Evolutionary conservation across 2,888 invertebrate genomes (phyloP).

Genomic region (Phalera bucephala): DNA sequence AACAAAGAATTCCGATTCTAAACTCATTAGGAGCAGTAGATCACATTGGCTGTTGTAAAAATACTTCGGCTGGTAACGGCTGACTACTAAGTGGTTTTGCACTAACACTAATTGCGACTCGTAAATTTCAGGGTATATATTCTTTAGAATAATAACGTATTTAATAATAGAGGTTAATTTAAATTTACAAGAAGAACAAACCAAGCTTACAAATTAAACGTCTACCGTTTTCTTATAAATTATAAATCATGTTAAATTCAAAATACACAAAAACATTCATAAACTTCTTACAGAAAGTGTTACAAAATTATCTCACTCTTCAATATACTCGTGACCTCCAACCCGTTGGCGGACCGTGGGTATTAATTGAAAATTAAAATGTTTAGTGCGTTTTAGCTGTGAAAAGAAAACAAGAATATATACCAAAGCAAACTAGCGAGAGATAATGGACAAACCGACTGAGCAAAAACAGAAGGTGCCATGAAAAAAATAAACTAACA

Average conservation of each 20-base stretch:
- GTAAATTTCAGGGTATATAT: background rate
- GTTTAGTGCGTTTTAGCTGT: slow-evolving; percentile 28
- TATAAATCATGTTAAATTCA: too few relatives aligned
- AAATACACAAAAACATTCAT: too few relatives aligned
- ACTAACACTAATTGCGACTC: background rate
- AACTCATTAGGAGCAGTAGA: slow-evolving; percentile 6
- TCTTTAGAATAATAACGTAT: background rate
- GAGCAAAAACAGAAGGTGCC: slow-evolving; percentile 76
- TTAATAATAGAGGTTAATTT: too few relatives aligned
- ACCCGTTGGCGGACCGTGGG: slow-evolving; percentile 8
- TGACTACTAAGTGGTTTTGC: background rate
- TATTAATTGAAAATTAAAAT: slow-evolving; percentile 33
- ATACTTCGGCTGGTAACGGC: slow-evolving; percentile 1
- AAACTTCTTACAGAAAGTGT: background rate
- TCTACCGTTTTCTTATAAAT: too few relatives aligned
- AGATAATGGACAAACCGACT: slow-evolving; percentile 81
- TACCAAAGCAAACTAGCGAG: slow-evolving; percentile 59
- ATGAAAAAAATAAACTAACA: slow-evolving; percentile 55
- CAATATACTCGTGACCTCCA: slow-evolving; percentile 5
- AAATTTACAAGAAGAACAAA: too few relatives aligned
- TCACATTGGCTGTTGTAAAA: slow-evolving; percentile 1
- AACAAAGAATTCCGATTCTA: slow-evolving; percentile 3
- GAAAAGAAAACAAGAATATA: slow-evolving; percentile 47
- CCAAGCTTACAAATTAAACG: too few relatives aligned
- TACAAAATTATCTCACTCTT: slow-evolving; percentile 1